Evolutionary conservation across 2,888 invertebrate genomes (phyloP), one percentile per base, ranked within the genome.

Genomic region (Melieria picta): DNA sequence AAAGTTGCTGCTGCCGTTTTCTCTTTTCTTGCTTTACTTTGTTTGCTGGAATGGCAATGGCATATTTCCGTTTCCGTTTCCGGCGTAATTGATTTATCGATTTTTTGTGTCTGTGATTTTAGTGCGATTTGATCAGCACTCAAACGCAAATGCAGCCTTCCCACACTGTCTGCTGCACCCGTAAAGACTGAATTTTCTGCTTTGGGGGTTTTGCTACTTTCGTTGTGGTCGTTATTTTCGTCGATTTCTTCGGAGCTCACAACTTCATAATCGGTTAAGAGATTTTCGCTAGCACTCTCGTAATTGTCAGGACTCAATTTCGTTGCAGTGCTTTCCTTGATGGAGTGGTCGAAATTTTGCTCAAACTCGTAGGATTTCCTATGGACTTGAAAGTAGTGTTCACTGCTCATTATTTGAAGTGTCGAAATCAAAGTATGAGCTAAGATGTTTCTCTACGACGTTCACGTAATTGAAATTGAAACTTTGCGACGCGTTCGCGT

Each of bases 81-180:
- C 52, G 62, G 69, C 57, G 56, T 56, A 57, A 76, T 76, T 64
- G 77, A 75, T 78, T 78, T 78, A 77, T 79, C 75, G 77, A 76
- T 77, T 75, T 64, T 65, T 64, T 50, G 55, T 46, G 60, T 67
- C 68, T 57, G 66, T 62, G 73, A 75, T 50, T 81, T 80, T 13
- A 84, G 65, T 11, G 77, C 74, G 46, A 84, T 83, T 77, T 84
- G 79, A 13, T 81, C 78, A 1, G 76, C 66, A 68, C 76, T 82
- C 55, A 84, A 73, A 52, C 78, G 77, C 4, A 84, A 45, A 50
- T 72, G 70, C 46, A 79, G 77, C 71, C 78, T 79, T 42, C 65
- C 75, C 48, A 56, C 67, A 72, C 5, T 60, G 60, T 46, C 52
- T n/a, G 62, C 47, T 58, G 30, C 3, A 30, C 30, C 30, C 9